Percentiles rank a stretch among this genome's conserved stretches.
Conservation (phyloP, 2,797 vertebrate genomes). For the Helostoma temminkii region DNA sequence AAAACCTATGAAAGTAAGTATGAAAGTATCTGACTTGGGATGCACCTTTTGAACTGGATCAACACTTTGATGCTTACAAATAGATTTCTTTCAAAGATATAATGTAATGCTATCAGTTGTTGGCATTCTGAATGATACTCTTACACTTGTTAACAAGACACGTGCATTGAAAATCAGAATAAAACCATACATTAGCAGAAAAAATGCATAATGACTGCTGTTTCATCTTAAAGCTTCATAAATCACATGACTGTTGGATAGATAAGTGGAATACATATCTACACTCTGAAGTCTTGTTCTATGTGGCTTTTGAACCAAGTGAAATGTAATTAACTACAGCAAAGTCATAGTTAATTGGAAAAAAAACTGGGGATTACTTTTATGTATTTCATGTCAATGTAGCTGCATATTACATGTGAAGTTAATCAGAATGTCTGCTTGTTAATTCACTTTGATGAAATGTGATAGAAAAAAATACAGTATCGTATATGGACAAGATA, state of each 20-base stretch:
- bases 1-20: background rate
- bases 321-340: conserved; percentile 75
- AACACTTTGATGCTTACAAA: background rate
- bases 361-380: conserved; percentile 64
- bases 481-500: conserved; percentile 41
- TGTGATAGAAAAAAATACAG: conserved; percentile 1
- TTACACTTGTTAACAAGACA: conserved; percentile 19
- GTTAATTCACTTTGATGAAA: conserved; percentile 74
- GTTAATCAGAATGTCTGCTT: conserved; percentile 70
- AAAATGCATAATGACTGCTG: conserved; percentile 41
- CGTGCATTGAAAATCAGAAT: conserved; percentile 26
- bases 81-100: background rate
- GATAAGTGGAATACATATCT: conserved; percentile 70
- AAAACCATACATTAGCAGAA: conserved; percentile 19
- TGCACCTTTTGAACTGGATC: background rate
- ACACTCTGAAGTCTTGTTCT: conserved; percentile 61
- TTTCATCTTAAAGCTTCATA: conserved; percentile 68
- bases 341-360: conserved; percentile 76
- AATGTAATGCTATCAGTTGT: conserved; percentile 14
- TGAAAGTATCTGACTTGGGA: conserved; percentile 1
- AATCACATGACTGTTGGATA: conserved; percentile 59
- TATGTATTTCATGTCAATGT: conserved; percentile 63
- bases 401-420: conserved; percentile 64
- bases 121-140: conserved; percentile 6
- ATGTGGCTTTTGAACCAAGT: conserved; percentile 63